Evolutionary conservation across 2,888 invertebrate species (phyloP).

Genomic region (Macrosiphum euphorbiae): DNA sequence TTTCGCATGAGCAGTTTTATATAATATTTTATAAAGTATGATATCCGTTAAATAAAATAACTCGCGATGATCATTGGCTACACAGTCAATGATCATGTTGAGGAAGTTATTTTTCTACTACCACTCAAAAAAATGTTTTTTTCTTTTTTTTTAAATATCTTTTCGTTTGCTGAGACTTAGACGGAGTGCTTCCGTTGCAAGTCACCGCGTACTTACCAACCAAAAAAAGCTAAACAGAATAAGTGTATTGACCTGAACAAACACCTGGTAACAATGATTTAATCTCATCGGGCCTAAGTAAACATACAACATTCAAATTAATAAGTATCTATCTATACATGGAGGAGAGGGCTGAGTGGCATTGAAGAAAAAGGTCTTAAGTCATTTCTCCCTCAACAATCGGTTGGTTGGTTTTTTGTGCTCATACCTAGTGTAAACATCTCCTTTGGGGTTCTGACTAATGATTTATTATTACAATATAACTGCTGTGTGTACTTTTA

Average conservation of each 20-base stretch:
- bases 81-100: not conserved
- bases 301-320: slow-evolving; percentile 61
- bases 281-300: slow-evolving; percentile 57
- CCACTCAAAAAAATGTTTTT: slow-evolving; percentile 53
- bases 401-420: slow-evolving; percentile 42
- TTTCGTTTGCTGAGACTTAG: slow-evolving; percentile 45
- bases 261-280: slow-evolving; percentile 63
- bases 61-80: not conserved
- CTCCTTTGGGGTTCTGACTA: slow-evolving; percentile 53
- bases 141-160: slow-evolving; percentile 31
- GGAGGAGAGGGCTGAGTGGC: not conserved
- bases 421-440: slow-evolving; percentile 53
- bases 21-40: slow-evolving; percentile 48
- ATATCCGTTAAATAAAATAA: slow-evolving; percentile 26
- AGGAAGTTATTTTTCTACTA: slow-evolving; percentile 50
- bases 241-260: slow-evolving; percentile 62
- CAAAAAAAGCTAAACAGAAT: slow-evolving; percentile 52
- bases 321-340: slow-evolving; percentile 53
- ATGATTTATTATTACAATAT: slow-evolving; percentile 65
- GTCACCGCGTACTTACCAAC: slow-evolving; percentile 60
- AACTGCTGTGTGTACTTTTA: slow-evolving; percentile 49
- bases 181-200: slow-evolving; percentile 61
- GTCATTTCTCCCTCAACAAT: slow-evolving; percentile 44
- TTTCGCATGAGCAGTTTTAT: slow-evolving; percentile 54
- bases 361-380: slow-evolving; percentile 46